Evolutionary conservation across 2,113 vertebrate species (phyloP), one percentile per base, ranked within the genome.

Genomic region (Lichenostomus cassidix): DNA sequence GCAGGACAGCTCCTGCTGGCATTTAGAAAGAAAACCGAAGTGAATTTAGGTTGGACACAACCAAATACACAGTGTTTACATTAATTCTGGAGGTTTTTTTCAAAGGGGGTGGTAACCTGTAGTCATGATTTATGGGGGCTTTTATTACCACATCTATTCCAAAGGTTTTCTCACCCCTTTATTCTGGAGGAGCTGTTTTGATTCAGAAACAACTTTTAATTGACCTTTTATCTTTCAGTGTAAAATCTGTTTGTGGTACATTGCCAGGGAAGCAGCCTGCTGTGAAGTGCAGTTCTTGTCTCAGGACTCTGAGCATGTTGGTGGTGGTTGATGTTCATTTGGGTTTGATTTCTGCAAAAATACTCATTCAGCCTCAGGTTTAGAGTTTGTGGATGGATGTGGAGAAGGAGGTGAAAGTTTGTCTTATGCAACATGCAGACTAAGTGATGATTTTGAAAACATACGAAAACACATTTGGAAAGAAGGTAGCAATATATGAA

Each of bases 111-210:
- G 50, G 90, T 83, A 89, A 44, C 62, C 64, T 78, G 63, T 83
- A 96, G 27, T 88, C 59, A 64, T 3, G 1, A 39, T 95, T 93
- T 92, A 44, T 67, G 16, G 37, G 90, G 33, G 18, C 31, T 92
- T 8, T 39, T 94, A 46, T 50, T 95, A 64, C 83, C 59, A 81
- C 44, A 59, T 69, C 78, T 91, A 3, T 84, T 95, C 47, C 69
- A 60, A 89, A 86, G 58, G 14, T 88, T 95, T 96, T 94, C 87
- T 96, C 90, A 91, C 69, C 29, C 35, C 59, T 93, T 95, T 91
- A 63, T 90, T 95, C 77, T 91, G 33, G 22, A 73, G 37, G 41
- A 94, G 31, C 23, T 28, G 18, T 91, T 92, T 83, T 87, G 28
- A 71, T 88, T 91, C 46, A 90, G 77, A 85, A 95, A 13, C 63